Percentiles rank a stretch among this genome's conserved stretches.
Evolutionary conservation across 2,113 vertebrate genomes (phyloP).

Genomic region (Corythaeola cristata): DNA sequence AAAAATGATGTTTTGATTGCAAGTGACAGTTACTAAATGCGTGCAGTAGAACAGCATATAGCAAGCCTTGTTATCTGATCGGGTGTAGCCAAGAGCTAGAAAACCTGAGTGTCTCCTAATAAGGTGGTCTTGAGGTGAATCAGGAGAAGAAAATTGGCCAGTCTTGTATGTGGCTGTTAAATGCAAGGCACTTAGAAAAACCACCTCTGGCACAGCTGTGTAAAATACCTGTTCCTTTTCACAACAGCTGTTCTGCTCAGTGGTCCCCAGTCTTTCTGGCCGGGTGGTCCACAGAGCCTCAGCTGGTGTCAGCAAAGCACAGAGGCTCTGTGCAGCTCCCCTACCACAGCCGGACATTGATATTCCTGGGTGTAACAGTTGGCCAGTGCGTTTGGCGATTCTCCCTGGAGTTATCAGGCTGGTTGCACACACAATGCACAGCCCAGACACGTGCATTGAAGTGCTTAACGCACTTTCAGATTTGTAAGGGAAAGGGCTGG

Average conservation of each 20-base stretch:
- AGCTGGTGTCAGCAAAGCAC: fast-evolving
- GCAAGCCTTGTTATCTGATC: background rate
- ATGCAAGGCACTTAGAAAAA: background rate
- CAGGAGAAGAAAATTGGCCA: background rate
- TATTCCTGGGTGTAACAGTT: background rate
- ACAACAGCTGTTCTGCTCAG: background rate
- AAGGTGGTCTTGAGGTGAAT: background rate
- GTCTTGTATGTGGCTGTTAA: background rate
- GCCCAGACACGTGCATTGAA: background rate
- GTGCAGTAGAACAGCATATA: background rate
- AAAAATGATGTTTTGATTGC: background rate
- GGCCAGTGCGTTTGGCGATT: fast-evolving
- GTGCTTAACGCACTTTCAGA: fast-evolving
- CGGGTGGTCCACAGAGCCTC: background rate
- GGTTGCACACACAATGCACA: fast-evolving
- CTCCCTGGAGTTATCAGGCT: background rate
- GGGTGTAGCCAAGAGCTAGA: background rate
- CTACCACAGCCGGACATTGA: background rate
- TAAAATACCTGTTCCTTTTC: background rate
- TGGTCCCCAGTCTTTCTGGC: background rate
- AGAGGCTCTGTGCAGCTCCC: background rate
- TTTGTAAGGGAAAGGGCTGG: background rate
- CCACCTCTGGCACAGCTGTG: background rate
- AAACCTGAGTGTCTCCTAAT: background rate
- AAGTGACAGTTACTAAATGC: background rate